phyloP scores from a whole-genome alignment of 2,797 vertebrate genomes.

The Hippopotamyrus pictus region DNA sequence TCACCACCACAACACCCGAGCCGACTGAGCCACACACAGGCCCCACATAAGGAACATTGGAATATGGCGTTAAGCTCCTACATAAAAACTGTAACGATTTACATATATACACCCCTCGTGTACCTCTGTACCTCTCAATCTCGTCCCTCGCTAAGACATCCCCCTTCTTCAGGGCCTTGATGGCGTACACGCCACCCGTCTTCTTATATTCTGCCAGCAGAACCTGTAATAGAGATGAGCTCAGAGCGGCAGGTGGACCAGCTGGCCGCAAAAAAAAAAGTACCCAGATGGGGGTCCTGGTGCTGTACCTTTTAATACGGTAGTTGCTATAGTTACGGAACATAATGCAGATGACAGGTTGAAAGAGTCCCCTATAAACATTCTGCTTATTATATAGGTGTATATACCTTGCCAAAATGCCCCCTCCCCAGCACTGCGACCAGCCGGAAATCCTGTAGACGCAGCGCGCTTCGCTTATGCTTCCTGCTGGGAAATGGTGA shows the following conservation, averaged over 20 bases:
- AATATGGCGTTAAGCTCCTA: background rate
- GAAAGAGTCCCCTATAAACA: background rate
- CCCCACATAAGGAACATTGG: background rate
- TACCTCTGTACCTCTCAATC: constrained; percentile 69
- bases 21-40: background rate
- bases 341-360: background rate
- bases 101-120: background rate
- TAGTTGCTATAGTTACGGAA: background rate
- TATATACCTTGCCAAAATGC: constrained; percentile 80
- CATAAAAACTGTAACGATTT: background rate
- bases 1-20: background rate
- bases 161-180: constrained; percentile 88
- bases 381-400: background rate
- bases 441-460: constrained; percentile 74
- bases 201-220: constrained; percentile 68
- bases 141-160: constrained; percentile 82
- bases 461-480: constrained; percentile 52
- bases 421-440: constrained; percentile 79
- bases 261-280: background rate
- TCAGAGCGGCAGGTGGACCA: background rate
- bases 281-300: background rate
- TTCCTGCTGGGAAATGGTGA: constrained; percentile 31
- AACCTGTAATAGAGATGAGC: constrained; percentile 45
- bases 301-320: background rate
- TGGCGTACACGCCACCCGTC: constrained; percentile 67